Evolutionary conservation across 2,888 invertebrate genomes (phyloP), one percentile per base, ranked within the genome.

Genomic region (Elgonia sp.): DNA sequence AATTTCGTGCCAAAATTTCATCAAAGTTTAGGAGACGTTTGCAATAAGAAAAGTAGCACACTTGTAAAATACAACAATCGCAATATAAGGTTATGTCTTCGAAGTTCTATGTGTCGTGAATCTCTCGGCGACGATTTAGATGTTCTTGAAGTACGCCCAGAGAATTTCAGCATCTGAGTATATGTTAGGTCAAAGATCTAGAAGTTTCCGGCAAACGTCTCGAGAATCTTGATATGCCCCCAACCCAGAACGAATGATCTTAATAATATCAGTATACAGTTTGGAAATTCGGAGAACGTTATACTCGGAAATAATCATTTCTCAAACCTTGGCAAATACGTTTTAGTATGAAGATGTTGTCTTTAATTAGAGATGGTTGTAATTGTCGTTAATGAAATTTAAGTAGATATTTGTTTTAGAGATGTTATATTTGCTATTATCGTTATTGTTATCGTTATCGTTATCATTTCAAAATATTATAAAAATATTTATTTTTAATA

Each of bases 151-250:
- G 60, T 60, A 60, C 60, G 60, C 21, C 60, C 29, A 5, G 60
- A 60, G 60, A 60, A 60, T 60, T 60, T 60, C 60, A 29, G 14
- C 29, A 60, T 9, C 60, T 60, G 60, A 14, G 60, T 21, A 60
- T 60, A 60, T 21, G 29, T 16, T 16, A 21, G 60, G 60, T 60
- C 60, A 60, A 60, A 60, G 60, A 60, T 60, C n/a, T 60, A 29
- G 10, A 60, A 60, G 21, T 60, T 60, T 60, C 60, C 60, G 60
- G 60, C 60, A 21, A 21, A 29, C 16, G 60, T 60, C 29, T 60
- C 60, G 21, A 16, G 60, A 60, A 60, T 60, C 21, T 21, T 60
- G 29, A 60, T 60, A 21, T 60, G 16, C 29, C 60, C 29, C 29
- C 16, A 55, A 14, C 9, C 14, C 29, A 21, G 60, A 60, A 60